Conservation (phyloP, 1,140 invertebrate species). For the Drosophila equinoxialis region DNA sequence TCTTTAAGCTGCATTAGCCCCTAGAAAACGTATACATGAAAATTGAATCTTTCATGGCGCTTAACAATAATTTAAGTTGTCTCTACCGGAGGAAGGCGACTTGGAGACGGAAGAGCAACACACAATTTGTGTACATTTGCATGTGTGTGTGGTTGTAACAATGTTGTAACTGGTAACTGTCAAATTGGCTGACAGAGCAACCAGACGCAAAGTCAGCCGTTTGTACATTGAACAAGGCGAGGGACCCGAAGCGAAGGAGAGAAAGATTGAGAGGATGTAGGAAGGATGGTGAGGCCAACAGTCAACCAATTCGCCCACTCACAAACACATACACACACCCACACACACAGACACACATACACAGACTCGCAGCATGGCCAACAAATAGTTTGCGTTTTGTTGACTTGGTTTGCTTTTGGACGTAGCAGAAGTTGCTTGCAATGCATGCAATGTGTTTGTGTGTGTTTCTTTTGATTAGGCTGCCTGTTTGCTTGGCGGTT, state of each 20-base stretch:
- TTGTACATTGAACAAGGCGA: conserved; percentile 13
- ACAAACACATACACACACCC: neutral
- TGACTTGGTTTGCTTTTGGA: conserved; percentile 68
- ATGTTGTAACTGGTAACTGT: conserved; percentile 76
- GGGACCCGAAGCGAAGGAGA: neutral
- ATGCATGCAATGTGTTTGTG: conserved; percentile 29
- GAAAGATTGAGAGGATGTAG: neutral
- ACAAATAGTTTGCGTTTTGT: conserved; percentile 78
- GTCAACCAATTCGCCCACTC: conserved; percentile 4
- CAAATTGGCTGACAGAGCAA: conserved; percentile 72
- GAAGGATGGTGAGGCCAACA: neutral
- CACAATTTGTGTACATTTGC: conserved; percentile 33
- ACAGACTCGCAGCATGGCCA: conserved; percentile 50
- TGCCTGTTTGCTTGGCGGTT: conserved; percentile 71
- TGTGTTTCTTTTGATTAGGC: conserved; percentile 78
- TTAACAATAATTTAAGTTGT: conserved; percentile 59
- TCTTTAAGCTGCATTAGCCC: no score
- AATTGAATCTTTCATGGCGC: conserved; percentile 21
- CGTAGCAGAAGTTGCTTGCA: conserved; percentile 48
- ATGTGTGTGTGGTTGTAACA: conserved; percentile 55
- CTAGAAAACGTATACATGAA: no score
- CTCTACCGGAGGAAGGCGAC: neutral
- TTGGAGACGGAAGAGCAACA: conserved; percentile 3
- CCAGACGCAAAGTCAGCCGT: conserved; percentile 35
- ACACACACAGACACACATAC: conserved; percentile 9